Evolutionary conservation across 2,113 vertebrate genomes (phyloP).

Genomic region (Poecile atricapillus): DNA sequence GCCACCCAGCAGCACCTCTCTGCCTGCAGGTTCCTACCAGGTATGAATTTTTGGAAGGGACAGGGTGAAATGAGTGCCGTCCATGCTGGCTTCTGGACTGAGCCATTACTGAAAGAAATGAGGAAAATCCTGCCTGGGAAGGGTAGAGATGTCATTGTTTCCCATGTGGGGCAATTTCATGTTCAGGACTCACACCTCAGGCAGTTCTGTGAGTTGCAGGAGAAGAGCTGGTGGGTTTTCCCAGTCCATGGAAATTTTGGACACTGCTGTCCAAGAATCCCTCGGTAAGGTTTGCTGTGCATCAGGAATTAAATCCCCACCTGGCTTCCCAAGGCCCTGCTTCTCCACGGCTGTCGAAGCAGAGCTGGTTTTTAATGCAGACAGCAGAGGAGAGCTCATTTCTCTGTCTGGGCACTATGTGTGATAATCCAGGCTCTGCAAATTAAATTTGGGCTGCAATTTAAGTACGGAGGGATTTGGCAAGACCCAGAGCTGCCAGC

Average conservation of each 20-base stretch:
- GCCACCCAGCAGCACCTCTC: not conserved
- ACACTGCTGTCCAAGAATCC: not conserved
- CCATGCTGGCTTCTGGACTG: not conserved
- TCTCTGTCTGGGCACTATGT: not conserved
- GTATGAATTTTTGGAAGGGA: not conserved
- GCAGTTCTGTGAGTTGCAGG: not conserved
- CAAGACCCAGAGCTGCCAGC: not conserved
- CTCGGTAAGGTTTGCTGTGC: not conserved
- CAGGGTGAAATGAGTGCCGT: not conserved
- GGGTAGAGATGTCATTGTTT: rapidly evolving
- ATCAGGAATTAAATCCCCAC: not conserved
- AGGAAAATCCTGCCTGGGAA: not conserved
- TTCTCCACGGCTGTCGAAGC: not conserved
- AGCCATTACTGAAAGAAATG: not conserved
- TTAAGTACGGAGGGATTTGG: not conserved
- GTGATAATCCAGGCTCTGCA: not conserved
- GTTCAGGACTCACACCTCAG: not conserved
- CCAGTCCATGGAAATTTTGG: not conserved
- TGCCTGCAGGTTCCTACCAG: not conserved
- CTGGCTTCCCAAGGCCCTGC: not conserved
- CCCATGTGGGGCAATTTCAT: too few species aligned
- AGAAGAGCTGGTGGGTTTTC: not conserved
- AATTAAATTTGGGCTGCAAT: not conserved
- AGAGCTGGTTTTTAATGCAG: not conserved
- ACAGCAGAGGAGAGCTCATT: not conserved